Evolutionary conservation across 2,888 invertebrate species (phyloP), one percentile per base, ranked within the genome.

Genomic region (Nowickia ferox): DNA sequence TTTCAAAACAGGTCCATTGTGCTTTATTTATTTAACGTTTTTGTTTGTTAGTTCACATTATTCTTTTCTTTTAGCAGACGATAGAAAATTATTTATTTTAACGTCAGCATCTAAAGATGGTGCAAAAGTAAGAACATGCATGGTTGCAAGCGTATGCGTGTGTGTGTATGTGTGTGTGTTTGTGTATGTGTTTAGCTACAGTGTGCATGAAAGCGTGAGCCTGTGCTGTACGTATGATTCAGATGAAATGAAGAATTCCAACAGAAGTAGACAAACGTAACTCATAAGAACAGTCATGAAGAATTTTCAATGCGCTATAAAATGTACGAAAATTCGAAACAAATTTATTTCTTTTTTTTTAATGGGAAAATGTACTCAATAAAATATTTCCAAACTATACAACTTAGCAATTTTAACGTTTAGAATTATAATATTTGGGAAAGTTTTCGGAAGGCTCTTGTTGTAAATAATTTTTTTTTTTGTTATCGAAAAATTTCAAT

Each of bases 11-110:
- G n/a, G 11, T 55, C 79, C 79, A 79, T 55, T 72, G 79, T 79
- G 38, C 38, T 42, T 51, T 38, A 17, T 48, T 51, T 44, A 65
- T 76, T 78, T 69, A 61, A 46, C 55, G 5, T 30, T 46, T 63
- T 59, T 61, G 30, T 46, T 38, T 17, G 61, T 55, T 22, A 61
- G 11, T 44, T 40, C 17, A 2, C 13, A 10, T 9, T 13, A 13
- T 79, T 40, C 22, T 83, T 71, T 59, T 75, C 51, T 46, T 40
- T 63, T 40, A 80, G 61, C 83, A 80, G 83, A 83, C 83, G 75
- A 76, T 86, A 80, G 83, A 86, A 86, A 72, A 86, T 86, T 83
- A 86, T 86, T 86, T 86, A 86, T 83, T 86, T 86, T 86, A 83
- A 80, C 76, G 79, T 86, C 83, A 86, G 83, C 86, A 80, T 83